phyloP scores from a whole-genome alignment of 2,888 invertebrate genomes.

The Hypomecis punctinalis region DNA sequence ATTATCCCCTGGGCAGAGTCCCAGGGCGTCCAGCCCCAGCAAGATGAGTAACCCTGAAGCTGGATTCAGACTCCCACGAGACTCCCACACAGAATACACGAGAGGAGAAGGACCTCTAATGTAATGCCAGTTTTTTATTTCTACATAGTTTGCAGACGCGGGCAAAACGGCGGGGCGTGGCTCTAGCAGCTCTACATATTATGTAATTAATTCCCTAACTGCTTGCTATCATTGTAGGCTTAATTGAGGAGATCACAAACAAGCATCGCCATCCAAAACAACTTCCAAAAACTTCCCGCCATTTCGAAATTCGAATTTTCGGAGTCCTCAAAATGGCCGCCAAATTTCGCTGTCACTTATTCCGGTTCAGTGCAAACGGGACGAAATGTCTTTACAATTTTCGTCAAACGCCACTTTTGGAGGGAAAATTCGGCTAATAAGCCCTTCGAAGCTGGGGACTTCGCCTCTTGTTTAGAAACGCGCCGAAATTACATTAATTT shows the following conservation, averaged over 20 bases:
- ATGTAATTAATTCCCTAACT: no score
- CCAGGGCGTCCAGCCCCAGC: no score
- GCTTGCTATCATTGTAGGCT: neutral
- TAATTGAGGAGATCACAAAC: neutral
- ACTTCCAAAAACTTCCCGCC: constrained; percentile 7
- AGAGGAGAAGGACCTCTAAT: no score
- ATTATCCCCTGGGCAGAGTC: no score
- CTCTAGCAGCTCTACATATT: no score
- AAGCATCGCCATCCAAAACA: constrained; percentile 6
- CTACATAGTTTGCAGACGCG: no score
- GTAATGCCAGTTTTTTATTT: no score
- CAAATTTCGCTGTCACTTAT: constrained; percentile 38
- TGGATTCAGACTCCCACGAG: no score
- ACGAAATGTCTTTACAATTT: constrained; percentile 26
- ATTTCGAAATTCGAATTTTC: constrained; percentile 11
- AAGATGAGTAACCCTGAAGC: no score
- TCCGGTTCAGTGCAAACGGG: constrained; percentile 27
- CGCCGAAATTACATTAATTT: neutral
- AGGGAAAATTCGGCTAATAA: constrained; percentile 28
- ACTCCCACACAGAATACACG: no score
- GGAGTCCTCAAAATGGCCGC: constrained; percentile 18
- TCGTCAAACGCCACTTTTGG: constrained; percentile 26
- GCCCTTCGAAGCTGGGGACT: constrained; percentile 6
- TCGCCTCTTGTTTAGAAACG: neutral
- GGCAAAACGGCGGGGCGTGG: no score